A percentile compares a stretch with the other conserved stretches of the same genome.
Evolutionary conservation across 2,113 vertebrate genomes (phyloP).

Genomic region (Chaetodon trifascialis): DNA sequence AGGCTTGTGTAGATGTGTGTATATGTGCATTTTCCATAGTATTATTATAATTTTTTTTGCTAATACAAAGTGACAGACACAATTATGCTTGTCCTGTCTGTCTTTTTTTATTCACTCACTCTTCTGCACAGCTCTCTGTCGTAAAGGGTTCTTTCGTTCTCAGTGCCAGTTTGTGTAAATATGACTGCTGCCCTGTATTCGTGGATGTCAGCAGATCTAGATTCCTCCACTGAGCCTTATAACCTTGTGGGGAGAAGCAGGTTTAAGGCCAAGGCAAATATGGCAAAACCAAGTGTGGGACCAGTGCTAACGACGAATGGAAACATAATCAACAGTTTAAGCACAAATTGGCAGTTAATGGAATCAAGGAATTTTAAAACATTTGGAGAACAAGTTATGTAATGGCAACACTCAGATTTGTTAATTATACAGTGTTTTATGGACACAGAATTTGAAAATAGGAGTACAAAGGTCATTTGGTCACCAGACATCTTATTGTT

Average conservation of each 20-base stretch:
- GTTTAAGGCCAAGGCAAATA: conserved; percentile 92
- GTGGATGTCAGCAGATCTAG: conserved; percentile 92
- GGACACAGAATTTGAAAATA: conserved; percentile 2
- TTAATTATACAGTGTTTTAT: background rate
- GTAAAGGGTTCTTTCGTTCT: conserved; percentile 83
- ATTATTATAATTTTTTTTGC: conserved; percentile 82
- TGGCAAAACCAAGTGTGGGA: conserved; percentile 91
- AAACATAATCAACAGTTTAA: conserved; percentile 83
- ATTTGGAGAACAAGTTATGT: conserved; percentile 5
- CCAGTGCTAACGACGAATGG: conserved; percentile 89
- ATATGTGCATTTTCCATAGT: conserved; percentile 83
- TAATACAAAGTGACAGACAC: conserved; percentile 93
- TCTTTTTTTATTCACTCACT: conserved; percentile 35
- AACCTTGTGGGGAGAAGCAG: conserved; percentile 87
- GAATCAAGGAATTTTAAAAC: conserved; percentile 5
- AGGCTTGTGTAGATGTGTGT: conserved; percentile 63
- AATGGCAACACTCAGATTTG: conserved; percentile 7
- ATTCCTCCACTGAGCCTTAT: conserved; percentile 90
- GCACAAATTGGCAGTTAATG: conserved; percentile 18
- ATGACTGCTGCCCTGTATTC: conserved; percentile 88
- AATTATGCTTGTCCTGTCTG: conserved; percentile 84
- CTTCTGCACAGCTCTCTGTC: conserved; percentile 63
- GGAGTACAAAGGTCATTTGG: conserved; percentile 48
- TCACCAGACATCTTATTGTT: conserved; percentile 56
- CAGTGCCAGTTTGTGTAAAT: conserved; percentile 91